Evolutionary conservation across 2,113 vertebrate genomes (phyloP).

Genomic region (Ginglymostoma cirratum): DNA sequence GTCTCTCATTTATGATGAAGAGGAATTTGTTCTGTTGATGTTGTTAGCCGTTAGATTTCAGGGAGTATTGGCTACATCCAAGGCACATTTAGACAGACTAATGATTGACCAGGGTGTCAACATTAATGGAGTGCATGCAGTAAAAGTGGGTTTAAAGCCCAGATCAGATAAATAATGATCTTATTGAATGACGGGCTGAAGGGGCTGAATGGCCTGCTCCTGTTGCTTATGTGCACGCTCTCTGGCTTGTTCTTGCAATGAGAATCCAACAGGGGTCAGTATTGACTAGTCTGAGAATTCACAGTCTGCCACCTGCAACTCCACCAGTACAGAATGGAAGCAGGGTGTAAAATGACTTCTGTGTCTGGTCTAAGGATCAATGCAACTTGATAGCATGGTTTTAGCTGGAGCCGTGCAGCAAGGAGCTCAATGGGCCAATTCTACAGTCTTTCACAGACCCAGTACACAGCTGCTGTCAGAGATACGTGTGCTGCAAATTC

Average conservation of each 20-base stretch:
- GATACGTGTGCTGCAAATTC: slow-evolving; percentile 1
- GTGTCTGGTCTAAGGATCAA: slow-evolving; percentile 20
- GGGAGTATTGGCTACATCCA: too few relatives aligned
- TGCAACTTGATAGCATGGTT: slow-evolving; percentile 25
- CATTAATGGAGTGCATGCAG: neutral
- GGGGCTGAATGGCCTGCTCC: neutral
- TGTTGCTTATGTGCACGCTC: neutral
- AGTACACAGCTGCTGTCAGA: slow-evolving; percentile 29
- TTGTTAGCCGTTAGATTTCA: too few relatives aligned
- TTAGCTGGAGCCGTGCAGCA: neutral
- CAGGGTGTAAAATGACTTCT: slow-evolving; percentile 28
- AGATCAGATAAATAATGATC: neutral
- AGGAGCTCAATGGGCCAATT: slow-evolving; percentile 1
- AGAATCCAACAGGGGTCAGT: neutral
- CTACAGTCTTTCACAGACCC: slow-evolving; percentile 11
- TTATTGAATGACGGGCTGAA: neutral
- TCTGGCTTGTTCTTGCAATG: too few relatives aligned
- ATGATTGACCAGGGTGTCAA: neutral
- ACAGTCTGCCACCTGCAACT: neutral
- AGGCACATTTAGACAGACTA: too few relatives aligned
- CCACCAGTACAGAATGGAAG: neutral
- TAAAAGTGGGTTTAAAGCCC: neutral
- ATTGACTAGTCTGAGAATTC: neutral
- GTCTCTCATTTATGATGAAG: too few relatives aligned
- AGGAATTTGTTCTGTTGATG: too few relatives aligned